Evolutionary conservation across 2,888 invertebrate species (phyloP).

Genomic region (Drosophila sordidula): DNA sequence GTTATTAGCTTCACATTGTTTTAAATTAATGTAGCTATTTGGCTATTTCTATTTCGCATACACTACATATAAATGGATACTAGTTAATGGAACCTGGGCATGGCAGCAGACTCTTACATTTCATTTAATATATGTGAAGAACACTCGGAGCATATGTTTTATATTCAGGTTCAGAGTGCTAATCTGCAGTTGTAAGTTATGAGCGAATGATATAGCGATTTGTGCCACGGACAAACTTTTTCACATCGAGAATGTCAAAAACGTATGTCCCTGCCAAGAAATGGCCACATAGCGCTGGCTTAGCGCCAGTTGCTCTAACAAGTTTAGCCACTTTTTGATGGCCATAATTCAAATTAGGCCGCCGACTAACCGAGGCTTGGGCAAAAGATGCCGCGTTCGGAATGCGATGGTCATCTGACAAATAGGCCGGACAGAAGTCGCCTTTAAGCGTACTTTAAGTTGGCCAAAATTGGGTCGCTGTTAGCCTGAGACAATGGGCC

Average conservation of each 20-base stretch:
- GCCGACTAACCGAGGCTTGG: constrained; percentile 8
- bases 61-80: too few species aligned
- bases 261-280: constrained; percentile 59
- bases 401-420: constrained; percentile 47
- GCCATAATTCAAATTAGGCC: constrained; percentile 76
- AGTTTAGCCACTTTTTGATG: constrained; percentile 76
- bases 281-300: constrained; percentile 48
- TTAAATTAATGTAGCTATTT: too few species aligned
- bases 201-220: constrained; percentile 28
- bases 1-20: too few species aligned
- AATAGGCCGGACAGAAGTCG: constrained; percentile 60
- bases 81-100: too few species aligned
- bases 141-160: background rate
- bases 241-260: background rate
- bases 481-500: constrained; percentile 46
- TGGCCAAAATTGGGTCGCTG: constrained; percentile 49
- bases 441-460: constrained; percentile 69
- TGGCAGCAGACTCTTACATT: too few species aligned
- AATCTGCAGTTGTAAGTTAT: constrained; percentile 29
- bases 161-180: background rate
- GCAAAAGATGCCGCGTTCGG: constrained; percentile 2
- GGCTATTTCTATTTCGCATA: too few species aligned
- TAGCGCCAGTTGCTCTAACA: constrained; percentile 63
- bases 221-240: constrained; percentile 15
- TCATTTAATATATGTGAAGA: too few species aligned